Evolutionary conservation across 1,140 invertebrate species (phyloP).

Genomic region (Drosophila elegans): DNA sequence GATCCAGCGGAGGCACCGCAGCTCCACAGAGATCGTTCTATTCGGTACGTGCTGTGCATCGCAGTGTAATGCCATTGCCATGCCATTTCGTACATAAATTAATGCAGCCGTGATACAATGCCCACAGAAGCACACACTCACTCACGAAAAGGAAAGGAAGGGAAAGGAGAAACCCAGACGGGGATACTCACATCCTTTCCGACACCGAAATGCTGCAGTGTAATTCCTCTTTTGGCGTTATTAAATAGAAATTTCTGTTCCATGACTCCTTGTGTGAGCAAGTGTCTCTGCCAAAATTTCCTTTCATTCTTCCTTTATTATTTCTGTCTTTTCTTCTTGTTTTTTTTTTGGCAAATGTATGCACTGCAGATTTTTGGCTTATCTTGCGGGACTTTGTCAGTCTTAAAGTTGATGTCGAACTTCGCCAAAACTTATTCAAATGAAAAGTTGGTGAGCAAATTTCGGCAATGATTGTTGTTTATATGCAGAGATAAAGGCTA

Average conservation of each 20-base stretch:
- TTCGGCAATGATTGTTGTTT: slow-evolving; percentile 30
- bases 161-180: slow-evolving; percentile 4
- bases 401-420: slow-evolving; percentile 30
- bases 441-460: slow-evolving; percentile 24
- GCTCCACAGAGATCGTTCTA: slow-evolving; percentile 23
- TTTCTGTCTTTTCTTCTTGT: not conserved
- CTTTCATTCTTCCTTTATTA: slow-evolving; percentile 52
- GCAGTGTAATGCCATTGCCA: slow-evolving; percentile 46
- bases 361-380: slow-evolving; percentile 71
- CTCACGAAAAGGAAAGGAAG: not conserved
- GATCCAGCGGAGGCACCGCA: not conserved
- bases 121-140: slow-evolving; percentile 36
- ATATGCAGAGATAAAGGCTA: slow-evolving; percentile 29
- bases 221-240: slow-evolving; percentile 78
- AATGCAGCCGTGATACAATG: slow-evolving; percentile 73
- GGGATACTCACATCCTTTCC: slow-evolving; percentile 18
- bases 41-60: slow-evolving; percentile 64
- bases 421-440: slow-evolving; percentile 25
- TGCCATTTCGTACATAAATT: slow-evolving; percentile 75
- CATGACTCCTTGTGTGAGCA: slow-evolving; percentile 55
- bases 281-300: slow-evolving; percentile 56
- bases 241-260: slow-evolving; percentile 76
- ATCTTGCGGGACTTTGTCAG: slow-evolving; percentile 51
- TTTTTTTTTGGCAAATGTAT: slow-evolving; percentile 66
- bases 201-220: slow-evolving; percentile 68